These are phyloP conservation scores for Nanorana parkeri DNA, from an alignment of 2,113 vertebrate species.

Conservation along the genomic window DNA sequence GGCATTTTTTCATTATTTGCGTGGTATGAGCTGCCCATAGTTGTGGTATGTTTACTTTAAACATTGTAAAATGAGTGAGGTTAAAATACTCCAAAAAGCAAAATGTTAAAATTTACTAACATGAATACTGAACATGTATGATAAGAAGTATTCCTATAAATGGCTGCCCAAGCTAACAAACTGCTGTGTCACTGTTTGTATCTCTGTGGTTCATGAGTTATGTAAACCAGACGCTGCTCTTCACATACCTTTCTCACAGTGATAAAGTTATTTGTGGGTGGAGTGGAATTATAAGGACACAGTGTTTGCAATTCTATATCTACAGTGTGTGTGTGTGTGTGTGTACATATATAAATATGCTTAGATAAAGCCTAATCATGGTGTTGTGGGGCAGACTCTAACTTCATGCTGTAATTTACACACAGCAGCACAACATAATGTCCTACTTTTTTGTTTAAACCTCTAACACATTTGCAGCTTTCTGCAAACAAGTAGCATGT, in stretches of 20 bases:
- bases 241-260: slow-evolving; percentile 28
- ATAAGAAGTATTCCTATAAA: not conserved
- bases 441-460: too few relatives aligned
- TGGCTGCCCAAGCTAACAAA: slow-evolving; percentile 10
- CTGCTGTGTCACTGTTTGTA: slow-evolving; percentile 30
- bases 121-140: not conserved
- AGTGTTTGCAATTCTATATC: not conserved
- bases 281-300: not conserved
- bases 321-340: too few relatives aligned
- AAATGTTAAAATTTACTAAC: not conserved
- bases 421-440: too few relatives aligned
- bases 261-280: slow-evolving; percentile 23
- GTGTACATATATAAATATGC: too few relatives aligned
- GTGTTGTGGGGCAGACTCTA: too few relatives aligned
- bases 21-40: too few relatives aligned
- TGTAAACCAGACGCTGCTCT: slow-evolving; percentile 51
- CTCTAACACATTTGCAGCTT: too few relatives aligned
- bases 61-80: not conserved
- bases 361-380: too few relatives aligned
- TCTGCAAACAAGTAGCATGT: too few relatives aligned
- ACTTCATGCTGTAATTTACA: too few relatives aligned
- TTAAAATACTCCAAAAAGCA: not conserved
- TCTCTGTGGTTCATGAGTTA: slow-evolving; percentile 48
- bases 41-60: too few relatives aligned
- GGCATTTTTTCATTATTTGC: too few relatives aligned